Base-by-base conservation (phyloP, 1,140 invertebrate species). In the Papilio polytes region DNA sequence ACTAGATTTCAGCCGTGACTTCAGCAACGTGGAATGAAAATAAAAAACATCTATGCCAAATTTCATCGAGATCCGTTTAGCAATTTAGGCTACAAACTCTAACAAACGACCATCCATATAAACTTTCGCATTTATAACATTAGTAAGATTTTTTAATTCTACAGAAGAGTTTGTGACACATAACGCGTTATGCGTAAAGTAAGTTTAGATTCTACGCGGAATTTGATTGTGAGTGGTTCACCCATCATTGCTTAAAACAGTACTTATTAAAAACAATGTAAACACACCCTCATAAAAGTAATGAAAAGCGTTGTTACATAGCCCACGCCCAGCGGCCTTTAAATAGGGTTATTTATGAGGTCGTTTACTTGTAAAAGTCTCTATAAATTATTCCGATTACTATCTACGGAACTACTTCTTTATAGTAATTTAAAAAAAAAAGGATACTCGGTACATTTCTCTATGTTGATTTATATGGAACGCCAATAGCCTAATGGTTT, bases 351-450 rank as follows among this genome's bases (percentile, higher is more conserved):
- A 89, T 89, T 90, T 89, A 90, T 80, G 83, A 83, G 82, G 83
- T 84, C 85, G 88, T 89, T 90, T 89, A 89, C 85, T 85, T 86
- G 88, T 88, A 82, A 85, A 88, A 84, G 88, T 86, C 80, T 80
- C 85, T 86, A 88, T 89, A 90, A 90, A 90, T 90, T 89, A 90
- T 80, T 7, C 4, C 77, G 87, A 90, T 90, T 86, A 86, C 78
- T 78, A 88, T 88, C 85, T 82, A 46, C 46, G 44, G 81, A 80
- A 82, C 48, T 18, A 66, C 56, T 70, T 59, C 36, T 44, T n/a
- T 63, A 26, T 31, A 36, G 26, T 66, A 36, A 7, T 80, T 46
- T 46, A 74, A 74, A 8, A 12, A 12, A 31, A 20, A 72, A 74
- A 73, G 15, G 20, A 26, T 46, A 26, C 4, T 48, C n/a, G 46